These are phyloP conservation scores for Rhipidura dahli DNA, from an alignment of 2,113 vertebrate species.

Conservation along the genomic window DNA sequence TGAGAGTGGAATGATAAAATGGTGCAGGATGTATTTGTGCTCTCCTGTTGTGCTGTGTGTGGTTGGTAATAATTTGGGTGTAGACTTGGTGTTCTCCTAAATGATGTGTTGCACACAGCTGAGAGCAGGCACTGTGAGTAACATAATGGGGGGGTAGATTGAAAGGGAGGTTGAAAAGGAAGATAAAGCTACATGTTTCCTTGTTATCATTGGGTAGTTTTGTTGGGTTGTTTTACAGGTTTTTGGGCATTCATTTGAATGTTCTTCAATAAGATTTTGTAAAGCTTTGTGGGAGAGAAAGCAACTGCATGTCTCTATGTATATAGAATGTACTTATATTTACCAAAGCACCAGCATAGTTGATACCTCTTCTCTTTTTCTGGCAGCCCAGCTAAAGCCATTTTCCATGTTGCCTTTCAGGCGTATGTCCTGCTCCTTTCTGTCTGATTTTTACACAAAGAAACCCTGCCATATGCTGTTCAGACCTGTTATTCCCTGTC, in stretches of 20 bases:
- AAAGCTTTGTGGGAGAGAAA: background rate
- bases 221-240: background rate
- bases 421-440: background rate
- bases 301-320: fast-evolving
- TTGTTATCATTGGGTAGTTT: background rate
- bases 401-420: background rate
- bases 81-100: background rate
- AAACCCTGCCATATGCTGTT: background rate
- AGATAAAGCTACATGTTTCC: background rate
- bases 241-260: background rate
- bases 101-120: background rate
- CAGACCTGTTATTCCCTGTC: background rate
- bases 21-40: background rate
- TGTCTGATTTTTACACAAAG: background rate
- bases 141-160: background rate
- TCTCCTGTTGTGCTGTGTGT: background rate
- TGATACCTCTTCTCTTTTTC: background rate
- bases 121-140: background rate
- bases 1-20: background rate
- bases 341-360: background rate
- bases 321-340: background rate
- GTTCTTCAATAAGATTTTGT: background rate
- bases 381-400: background rate
- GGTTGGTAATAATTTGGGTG: background rate
- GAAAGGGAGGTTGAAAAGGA: background rate